Conservation (phyloP, 2,888 invertebrate genomes). For the Mesorhabditis belari region DNA sequence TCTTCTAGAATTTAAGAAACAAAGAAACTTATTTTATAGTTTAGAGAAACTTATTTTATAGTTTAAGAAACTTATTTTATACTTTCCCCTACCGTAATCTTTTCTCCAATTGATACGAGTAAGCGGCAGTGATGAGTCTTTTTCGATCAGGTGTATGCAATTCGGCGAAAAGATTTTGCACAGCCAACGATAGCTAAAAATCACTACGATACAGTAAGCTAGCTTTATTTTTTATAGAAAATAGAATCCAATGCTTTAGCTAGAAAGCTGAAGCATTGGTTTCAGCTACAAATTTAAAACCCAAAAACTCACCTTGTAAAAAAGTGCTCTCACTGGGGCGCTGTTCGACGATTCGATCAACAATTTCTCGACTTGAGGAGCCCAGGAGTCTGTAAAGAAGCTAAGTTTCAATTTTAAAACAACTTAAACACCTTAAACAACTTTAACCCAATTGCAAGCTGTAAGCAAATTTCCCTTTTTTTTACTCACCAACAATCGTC, state of each 20-base stretch:
- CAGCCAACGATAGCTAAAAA: not conserved
- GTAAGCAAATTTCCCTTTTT: no score
- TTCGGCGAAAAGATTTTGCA: not conserved
- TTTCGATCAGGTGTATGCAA: not conserved
- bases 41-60: no score
- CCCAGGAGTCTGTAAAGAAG: not conserved
- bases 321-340: not conserved
- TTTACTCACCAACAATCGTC: not conserved
- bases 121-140: conserved; percentile 16
- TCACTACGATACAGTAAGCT: no score
- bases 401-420: no score
- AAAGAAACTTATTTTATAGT: no score
- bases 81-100: conserved; percentile 6
- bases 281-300: no score
- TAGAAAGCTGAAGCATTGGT: no score
- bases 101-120: conserved; percentile 18
- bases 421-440: not conserved
- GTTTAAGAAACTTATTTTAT: not conserved
- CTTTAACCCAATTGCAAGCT: no score
- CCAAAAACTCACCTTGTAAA: no score
- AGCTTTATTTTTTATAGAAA: no score
- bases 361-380: not conserved
- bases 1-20: conserved; percentile 1
- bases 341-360: not conserved
- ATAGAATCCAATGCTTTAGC: no score